phyloP scores from a whole-genome alignment of 2,113 vertebrate species.

The Apeltes quadracus region DNA sequence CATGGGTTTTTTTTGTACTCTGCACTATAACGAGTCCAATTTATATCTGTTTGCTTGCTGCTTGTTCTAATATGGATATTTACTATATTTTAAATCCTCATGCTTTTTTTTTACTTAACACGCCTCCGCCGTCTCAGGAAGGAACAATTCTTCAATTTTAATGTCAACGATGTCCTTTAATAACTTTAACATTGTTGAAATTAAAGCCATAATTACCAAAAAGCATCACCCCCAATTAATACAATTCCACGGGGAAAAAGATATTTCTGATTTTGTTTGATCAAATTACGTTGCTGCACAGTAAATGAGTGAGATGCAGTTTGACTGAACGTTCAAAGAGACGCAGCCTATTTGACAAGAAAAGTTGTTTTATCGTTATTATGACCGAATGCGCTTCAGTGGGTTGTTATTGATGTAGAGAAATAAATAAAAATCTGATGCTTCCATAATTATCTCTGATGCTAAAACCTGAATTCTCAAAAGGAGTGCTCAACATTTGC shows the following conservation, averaged over 20 bases:
- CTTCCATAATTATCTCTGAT: slow-evolving; percentile 18
- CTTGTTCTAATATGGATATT: neutral
- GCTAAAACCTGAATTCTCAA: slow-evolving; percentile 3
- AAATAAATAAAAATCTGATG: neutral
- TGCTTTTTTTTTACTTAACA: too few species aligned
- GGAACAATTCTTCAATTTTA: neutral
- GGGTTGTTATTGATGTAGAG: slow-evolving; percentile 13
- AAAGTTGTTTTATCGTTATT: neutral
- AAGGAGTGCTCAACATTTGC: slow-evolving; percentile 25
- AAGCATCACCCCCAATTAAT: neutral
- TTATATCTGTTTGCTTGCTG: neutral
- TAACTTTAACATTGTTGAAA: neutral
- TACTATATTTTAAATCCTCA: neutral
- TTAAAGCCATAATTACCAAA: neutral
- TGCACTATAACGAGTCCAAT: neutral
- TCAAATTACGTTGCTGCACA: neutral
- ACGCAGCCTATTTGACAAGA: slow-evolving; percentile 2
- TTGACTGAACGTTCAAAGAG: neutral
- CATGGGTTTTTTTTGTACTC: too few species aligned
- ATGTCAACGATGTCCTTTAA: neutral
- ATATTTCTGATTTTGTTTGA: neutral
- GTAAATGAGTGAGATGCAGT: neutral
- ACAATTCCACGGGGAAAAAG: neutral
- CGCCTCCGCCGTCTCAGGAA: too few species aligned
- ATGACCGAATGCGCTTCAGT: slow-evolving; percentile 20